Percentiles rank a stretch among this genome's conserved stretches.
Conservation (phyloP, 2,888 invertebrate species). For the Drosophila peninsularis region DNA sequence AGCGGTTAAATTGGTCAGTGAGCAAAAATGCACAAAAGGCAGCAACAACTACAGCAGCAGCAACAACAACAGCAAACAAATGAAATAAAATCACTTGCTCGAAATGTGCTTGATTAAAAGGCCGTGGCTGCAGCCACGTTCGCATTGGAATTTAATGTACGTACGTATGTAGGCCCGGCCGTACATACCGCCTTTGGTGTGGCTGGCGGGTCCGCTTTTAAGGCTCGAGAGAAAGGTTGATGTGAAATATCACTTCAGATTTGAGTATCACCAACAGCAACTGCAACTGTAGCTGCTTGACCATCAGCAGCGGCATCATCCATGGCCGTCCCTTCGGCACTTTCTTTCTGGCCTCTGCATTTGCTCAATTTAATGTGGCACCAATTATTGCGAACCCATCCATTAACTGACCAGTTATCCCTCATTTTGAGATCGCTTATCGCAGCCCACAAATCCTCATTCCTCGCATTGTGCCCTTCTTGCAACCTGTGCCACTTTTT, state of each 20-base stretch:
- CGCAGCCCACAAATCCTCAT: conserved; percentile 61
- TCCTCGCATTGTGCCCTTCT: conserved; percentile 45
- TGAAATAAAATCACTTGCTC: conserved; percentile 71
- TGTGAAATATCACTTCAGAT: conserved; percentile 71
- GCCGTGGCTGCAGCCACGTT: conserved; percentile 50
- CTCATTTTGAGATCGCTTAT: conserved; percentile 76
- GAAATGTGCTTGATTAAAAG: conserved; percentile 77
- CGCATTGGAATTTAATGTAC: conserved; percentile 50
- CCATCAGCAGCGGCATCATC: conserved; percentile 20
- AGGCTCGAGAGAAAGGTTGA: conserved; percentile 69
- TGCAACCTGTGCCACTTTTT: conserved; percentile 57
- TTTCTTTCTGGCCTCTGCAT: conserved; percentile 59
- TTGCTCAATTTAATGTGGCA: conserved; percentile 75
- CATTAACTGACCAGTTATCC: conserved; percentile 78
- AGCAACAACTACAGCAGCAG: conserved; percentile 17
- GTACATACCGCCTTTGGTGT: conserved; percentile 7
- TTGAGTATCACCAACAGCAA: conserved; percentile 62
- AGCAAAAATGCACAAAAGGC: conserved; percentile 69
- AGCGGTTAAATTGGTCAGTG: conserved; percentile 82
- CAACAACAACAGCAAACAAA: conserved; percentile 46
- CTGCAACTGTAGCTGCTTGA: background rate
- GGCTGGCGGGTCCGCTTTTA: conserved; percentile 44
- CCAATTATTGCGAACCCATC: conserved; percentile 77
- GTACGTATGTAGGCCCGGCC: background rate
- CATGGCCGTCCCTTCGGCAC: conserved; percentile 56